Evolutionary conservation across 2,113 vertebrate species (phyloP).

Genomic region (Nyctereutes procyonoides): DNA sequence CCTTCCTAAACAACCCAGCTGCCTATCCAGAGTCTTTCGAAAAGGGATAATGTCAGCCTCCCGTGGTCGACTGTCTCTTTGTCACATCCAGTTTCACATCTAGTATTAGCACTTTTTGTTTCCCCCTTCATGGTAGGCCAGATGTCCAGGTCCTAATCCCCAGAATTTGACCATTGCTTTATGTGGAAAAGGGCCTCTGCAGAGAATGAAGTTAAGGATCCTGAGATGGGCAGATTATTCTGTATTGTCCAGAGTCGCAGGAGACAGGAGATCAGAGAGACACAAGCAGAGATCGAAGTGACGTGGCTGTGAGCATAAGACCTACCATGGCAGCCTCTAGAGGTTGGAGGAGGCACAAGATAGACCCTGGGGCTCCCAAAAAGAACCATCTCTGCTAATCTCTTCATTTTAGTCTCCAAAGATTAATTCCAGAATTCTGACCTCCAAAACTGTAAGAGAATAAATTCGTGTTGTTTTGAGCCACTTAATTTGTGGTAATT

Average conservation of each 20-base stretch:
- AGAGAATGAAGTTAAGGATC: not conserved
- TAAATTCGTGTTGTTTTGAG: not conserved
- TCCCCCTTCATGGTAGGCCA: not conserved
- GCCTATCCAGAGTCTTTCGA: accelerated
- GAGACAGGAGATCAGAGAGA: not conserved
- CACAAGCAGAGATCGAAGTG: not conserved
- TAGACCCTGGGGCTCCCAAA: not conserved
- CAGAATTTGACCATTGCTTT: not conserved
- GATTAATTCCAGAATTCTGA: not conserved
- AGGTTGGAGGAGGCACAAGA: not conserved
- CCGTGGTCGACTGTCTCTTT: not conserved
- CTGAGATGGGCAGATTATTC: too few species aligned
- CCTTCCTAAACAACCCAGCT: not conserved
- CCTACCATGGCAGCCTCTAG: not conserved
- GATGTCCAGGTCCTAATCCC: accelerated
- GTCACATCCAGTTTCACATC: accelerated
- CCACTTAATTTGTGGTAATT: not conserved
- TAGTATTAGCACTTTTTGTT: too few species aligned
- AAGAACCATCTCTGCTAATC: too few species aligned
- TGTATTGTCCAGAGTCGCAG: not conserved
- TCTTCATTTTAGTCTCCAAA: not conserved
- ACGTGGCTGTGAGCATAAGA: too few species aligned
- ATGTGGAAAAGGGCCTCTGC: not conserved
- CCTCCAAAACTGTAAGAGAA: not conserved
- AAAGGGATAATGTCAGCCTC: accelerated